Evolutionary conservation across 30 jellyfish, hydroid and myxozoan genomes (phyloP).

Genomic region (Aurelia sp.): DNA sequence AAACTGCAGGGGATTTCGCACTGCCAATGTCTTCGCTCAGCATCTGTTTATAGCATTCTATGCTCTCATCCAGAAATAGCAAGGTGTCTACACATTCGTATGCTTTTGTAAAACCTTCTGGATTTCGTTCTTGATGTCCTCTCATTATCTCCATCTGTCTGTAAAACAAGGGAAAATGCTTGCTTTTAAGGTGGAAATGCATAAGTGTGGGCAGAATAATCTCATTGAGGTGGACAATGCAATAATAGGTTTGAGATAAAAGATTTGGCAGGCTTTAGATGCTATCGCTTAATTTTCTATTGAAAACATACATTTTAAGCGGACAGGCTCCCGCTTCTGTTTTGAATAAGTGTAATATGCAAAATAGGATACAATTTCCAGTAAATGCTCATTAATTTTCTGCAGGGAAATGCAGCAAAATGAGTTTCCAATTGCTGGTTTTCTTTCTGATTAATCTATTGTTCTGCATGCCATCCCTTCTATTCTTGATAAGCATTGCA

Average conservation of each 20-base stretch:
- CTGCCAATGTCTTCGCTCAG: constrained; percentile 6
- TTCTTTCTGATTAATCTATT: too few species aligned
- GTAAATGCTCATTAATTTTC: too few species aligned
- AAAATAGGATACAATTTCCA: too few species aligned
- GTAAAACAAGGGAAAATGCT: constrained; percentile 8
- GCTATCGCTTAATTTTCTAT: too few species aligned
- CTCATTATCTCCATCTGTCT: constrained; percentile 30
- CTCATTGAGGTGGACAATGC: constrained; percentile 47
- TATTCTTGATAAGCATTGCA: too few species aligned
- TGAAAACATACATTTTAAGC: too few species aligned
- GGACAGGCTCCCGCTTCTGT: too few species aligned
- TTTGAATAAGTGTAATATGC: too few species aligned
- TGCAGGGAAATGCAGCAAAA: too few species aligned
- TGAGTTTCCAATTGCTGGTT: too few species aligned
- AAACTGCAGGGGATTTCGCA: background rate
- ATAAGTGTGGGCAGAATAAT: constrained; percentile 49
- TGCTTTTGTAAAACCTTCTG: constrained; percentile 30
- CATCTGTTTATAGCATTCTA: constrained; percentile 25
- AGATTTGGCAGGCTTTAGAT: background rate
- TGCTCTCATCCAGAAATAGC: constrained; percentile 40
- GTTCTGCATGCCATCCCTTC: too few species aligned
- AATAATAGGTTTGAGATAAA: constrained; percentile 17
- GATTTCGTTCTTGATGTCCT: background rate
- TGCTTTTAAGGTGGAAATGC: constrained; percentile 9
- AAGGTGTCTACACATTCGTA: constrained; percentile 41